Evolutionary conservation across 23 tunicate genomes (phyloP), one percentile per base, ranked within the genome.

Genomic region (Styela clava): DNA sequence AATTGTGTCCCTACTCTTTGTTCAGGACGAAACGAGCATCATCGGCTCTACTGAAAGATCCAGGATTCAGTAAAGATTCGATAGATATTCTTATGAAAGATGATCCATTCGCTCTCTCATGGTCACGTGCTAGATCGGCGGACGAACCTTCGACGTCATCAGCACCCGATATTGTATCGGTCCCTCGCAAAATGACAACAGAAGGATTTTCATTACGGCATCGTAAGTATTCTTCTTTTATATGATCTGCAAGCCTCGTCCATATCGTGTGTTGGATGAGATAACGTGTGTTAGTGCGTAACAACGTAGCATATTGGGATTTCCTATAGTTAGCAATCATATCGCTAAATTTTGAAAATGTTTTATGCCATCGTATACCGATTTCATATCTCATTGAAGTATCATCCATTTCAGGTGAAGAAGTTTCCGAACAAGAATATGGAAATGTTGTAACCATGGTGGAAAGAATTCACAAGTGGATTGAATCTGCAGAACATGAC

Each of bases 1-100:
- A n/a, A n/a, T n/a, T n/a, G n/a, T n/a, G n/a, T n/a, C n/a, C n/a
- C n/a, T 12, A 44, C 56, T 5, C 12, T 44, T 44, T 44, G 56
- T 37, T 44, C 82, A 91, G 97, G 97, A 63, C 78, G 33, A 82
- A 86, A 26, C 69, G 97, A 37, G 91, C 97, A 21, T 5, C 74
- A 7, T 67, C 61, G 5, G 74, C 65, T 24, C 31, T 91, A 20
- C 29, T 84, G 30, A 29, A 62, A 3, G 97, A 91, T 65, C 78
- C 90, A 24, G 76, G 90, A 20, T 91, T 91, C 82, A 79, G 72
- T 78, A 78, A 86, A 34, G 61, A 61, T 18, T 72, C 87, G 12
- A 73, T 91, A 69, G 88, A 82, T 27, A 79, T 82, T 44, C 82
- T 91, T 2, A 62, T 91, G 52, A 83, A 78, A 1, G 81, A 76